Evolutionary conservation across 2,888 invertebrate species (phyloP), one percentile per base, ranked within the genome.

Genomic region (Incurvaria masculella): DNA sequence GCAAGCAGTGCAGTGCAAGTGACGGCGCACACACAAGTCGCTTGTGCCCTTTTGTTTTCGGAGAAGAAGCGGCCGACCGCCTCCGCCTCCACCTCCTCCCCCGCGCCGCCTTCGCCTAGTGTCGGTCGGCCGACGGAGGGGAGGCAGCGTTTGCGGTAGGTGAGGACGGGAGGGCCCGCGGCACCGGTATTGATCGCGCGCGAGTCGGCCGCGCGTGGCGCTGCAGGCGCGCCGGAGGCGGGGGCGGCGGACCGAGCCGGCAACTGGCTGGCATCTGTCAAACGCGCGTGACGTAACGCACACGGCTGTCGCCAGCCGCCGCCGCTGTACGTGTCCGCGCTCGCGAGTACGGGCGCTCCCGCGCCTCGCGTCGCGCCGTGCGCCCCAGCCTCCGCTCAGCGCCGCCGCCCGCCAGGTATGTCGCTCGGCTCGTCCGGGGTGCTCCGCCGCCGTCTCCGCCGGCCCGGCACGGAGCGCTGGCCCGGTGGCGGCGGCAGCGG

Each of bases 271-370:
- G 59, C 61, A 62, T 62, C 69, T 71, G 71, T 72, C 72, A 72
- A 65, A 67, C 59, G 53, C 54, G 60, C 57, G 64, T 73, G 72
- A 72, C 72, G 72, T 71, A 69, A 68, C 59, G 50, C 45, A 47
- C 47, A 47, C 51, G 52, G 51, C 51, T 51, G 51, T 61, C 63
- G 67, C 60, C 64, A 64, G 70, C 68, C 72, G 72, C 55, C 56
- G 58, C 68, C 54, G 64, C 57, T 65, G 65, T 68, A 67, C 69
- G 72, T 26, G 41, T 67, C 54, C 60, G 63, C 39, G 16, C 23
- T 19, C 56, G 60, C 57, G 56, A n/a, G 47, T 26, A 26, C n/a
- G 59, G 58, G 55, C 61, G 60, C 55, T 61, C 58, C 46, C 49
- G 51, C 41, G 47, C 47, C 45, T 48, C 45, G 42, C 42, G 39